Conservation (phyloP, 1,140 invertebrate species). For the Contarinia nasturtii region DNA sequence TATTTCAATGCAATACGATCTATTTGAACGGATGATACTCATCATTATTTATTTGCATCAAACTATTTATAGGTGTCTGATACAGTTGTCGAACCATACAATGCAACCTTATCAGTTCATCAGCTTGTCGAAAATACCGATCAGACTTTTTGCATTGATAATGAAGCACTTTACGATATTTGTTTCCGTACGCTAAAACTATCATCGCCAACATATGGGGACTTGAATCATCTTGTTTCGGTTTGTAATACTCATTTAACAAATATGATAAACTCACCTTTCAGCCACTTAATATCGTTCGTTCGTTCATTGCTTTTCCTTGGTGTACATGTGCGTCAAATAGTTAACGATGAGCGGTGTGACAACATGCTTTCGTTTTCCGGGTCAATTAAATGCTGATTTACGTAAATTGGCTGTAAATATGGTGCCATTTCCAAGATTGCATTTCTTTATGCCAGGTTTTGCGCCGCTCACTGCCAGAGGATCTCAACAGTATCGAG, state of each 20-base stretch:
- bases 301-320: neutral
- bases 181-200: constrained; percentile 82
- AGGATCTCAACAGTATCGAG: constrained; percentile 65
- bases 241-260: constrained; percentile 22
- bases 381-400: constrained; percentile 75
- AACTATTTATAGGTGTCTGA: constrained; percentile 34
- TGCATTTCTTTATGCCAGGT: constrained; percentile 95
- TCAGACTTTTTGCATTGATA: constrained; percentile 77
- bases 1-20: too few relatives aligned
- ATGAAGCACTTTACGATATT: constrained; percentile 83
- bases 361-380: constrained; percentile 67
- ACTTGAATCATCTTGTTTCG: constrained; percentile 66
- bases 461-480: constrained; percentile 86
- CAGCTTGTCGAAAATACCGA: constrained; percentile 80
- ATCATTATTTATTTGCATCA: too few relatives aligned
- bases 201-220: constrained; percentile 71
- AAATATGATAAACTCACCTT: neutral
- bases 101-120: constrained; percentile 74
- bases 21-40: too few relatives aligned
- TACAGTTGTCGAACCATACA: constrained; percentile 80
- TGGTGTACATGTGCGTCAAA: too few relatives aligned
- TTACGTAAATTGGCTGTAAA: constrained; percentile 70
- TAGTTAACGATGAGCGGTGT: constrained; percentile 67
- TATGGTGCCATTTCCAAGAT: constrained; percentile 40
- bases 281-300: neutral